Evolutionary conservation across 2,113 vertebrate genomes (phyloP).

Genomic region (Climacteris rufus): DNA sequence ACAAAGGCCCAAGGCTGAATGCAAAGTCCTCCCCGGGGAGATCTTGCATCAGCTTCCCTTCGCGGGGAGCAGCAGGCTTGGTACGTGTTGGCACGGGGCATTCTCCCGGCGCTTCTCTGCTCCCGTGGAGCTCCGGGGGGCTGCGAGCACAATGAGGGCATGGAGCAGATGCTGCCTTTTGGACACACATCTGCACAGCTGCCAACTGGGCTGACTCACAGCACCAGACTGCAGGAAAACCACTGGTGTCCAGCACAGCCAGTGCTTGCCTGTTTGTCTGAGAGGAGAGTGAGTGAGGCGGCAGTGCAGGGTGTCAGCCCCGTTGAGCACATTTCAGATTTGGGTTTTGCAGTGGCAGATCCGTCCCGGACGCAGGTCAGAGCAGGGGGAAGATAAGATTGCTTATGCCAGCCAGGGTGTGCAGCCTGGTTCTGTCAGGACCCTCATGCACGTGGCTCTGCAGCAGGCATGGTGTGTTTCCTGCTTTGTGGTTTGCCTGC

Average conservation of each 20-base stretch:
- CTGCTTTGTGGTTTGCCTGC: background rate
- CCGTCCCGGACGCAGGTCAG: rapidly evolving
- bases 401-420: background rate
- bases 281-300: background rate
- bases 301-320: background rate
- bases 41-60: conserved; percentile 30
- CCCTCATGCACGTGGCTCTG: background rate
- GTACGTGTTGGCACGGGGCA: background rate
- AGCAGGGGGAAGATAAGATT: background rate
- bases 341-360: background rate
- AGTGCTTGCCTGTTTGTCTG: background rate
- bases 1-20: conserved; percentile 49
- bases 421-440: background rate
- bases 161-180: background rate
- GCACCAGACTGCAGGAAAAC: background rate
- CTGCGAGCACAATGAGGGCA: background rate
- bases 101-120: rapidly evolving
- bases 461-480: background rate
- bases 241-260: background rate
- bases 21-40: conserved; percentile 12
- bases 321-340: background rate
- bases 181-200: background rate
- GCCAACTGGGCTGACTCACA: background rate
- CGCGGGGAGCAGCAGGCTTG: background rate
- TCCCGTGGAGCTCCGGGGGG: background rate